These are phyloP conservation scores for Cydia amplana DNA, from an alignment of 1,140 invertebrate species.

Conservation along the genomic window DNA sequence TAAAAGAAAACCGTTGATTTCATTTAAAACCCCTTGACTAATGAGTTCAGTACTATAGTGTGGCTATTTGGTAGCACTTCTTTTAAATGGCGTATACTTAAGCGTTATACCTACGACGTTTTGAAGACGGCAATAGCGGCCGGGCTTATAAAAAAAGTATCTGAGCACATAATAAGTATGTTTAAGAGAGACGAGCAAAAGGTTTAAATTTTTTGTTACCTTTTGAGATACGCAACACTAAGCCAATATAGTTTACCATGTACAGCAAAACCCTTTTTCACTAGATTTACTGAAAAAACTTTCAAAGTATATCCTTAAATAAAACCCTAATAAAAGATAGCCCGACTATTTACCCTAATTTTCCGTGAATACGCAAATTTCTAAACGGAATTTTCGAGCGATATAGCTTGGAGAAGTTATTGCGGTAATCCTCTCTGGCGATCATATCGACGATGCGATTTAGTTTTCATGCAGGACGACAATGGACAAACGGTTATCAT, in stretches of 20 bases:
- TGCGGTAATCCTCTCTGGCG: slow-evolving; percentile 15
- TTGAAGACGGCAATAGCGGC: too few relatives aligned
- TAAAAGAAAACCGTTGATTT: too few relatives aligned
- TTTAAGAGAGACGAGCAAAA: too few relatives aligned
- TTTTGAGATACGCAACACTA: too few relatives aligned
- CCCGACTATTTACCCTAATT: slow-evolving; percentile 16
- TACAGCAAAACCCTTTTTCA: not conserved
- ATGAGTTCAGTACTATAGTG: too few relatives aligned
- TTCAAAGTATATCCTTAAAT: not conserved
- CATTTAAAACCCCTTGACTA: too few relatives aligned
- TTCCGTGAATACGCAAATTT: slow-evolving; percentile 22
- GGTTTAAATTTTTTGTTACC: too few relatives aligned
- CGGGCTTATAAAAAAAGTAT: too few relatives aligned
- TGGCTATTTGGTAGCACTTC: too few relatives aligned
- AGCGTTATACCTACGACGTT: too few relatives aligned
- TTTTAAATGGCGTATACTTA: too few relatives aligned
- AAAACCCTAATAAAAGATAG: slow-evolving; percentile 26
- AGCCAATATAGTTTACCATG: not conserved
- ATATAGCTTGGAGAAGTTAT: slow-evolving; percentile 28
- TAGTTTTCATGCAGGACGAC: slow-evolving; percentile 20
- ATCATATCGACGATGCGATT: slow-evolving; percentile 26
- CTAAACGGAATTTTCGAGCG: slow-evolving; percentile 13
- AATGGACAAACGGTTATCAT: slow-evolving; percentile 18
- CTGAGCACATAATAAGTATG: too few relatives aligned
- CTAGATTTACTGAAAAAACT: not conserved